Base-by-base conservation (phyloP, 2,113 vertebrate species). In the Mustela nigripes region DNA sequence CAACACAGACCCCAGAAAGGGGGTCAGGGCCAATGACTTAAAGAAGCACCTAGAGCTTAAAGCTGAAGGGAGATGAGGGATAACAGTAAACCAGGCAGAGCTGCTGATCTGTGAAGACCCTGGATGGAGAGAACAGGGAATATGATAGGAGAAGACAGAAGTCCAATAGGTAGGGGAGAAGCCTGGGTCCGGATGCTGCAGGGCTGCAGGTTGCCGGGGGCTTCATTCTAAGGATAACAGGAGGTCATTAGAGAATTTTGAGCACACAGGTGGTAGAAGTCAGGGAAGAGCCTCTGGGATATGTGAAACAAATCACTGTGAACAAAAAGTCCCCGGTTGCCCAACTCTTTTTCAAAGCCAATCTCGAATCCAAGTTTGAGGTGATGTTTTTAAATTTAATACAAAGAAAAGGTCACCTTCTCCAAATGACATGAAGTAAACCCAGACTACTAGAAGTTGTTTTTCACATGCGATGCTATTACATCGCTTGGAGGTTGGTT, bases 261-360 rank as follows among this genome's bases (percentile, higher is more conserved):
- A 42, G 76, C 42, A 42, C 0, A 5, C 28, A 53, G n/a, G 8
- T 10, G 67, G 39, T 73, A 24, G 24, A 14, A 67, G 31, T 74
- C 33, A 7, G 16, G 15, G 19, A 71, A 19, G 48, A 26, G 15
- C 18, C 91, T 76, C 22, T 2, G 58, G 62, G 58, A 53, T 11
- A 31, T 1, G 2, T 56, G 63, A n/a, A 81, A 53, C 33, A 78
- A 88, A 45, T 60, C 33, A 58, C 83, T 85, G 48, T 50, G 65
- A 88, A 93, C 12, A 22, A 94, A 85, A 88, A 91, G 19, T 21
- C 11, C 56, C 28, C 8, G 26, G 65, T 19, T 71, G 31, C 39
- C 48, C 92, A 96, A 69, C 26, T 97, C 16, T 84, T 85, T 58
- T 90, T 78, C 60, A 63, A 94, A 91, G 86, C 21, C 45, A 81